phyloP scores from a whole-genome alignment of 2,797 vertebrate species.

The Sphenopsis melanotis region DNA sequence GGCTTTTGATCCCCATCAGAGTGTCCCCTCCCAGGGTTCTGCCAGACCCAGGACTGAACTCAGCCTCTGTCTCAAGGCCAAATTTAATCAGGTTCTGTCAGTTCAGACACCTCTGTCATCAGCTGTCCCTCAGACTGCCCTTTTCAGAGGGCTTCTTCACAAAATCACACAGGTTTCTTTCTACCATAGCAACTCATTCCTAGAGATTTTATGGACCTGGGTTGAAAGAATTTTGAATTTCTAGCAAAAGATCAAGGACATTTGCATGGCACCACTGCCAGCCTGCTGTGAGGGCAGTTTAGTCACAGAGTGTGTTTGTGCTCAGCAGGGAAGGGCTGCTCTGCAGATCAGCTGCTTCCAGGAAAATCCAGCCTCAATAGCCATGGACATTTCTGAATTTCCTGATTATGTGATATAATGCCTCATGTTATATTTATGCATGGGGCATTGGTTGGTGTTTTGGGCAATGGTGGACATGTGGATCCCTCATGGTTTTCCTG shows the following conservation, averaged over 20 bases:
- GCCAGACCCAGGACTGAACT: neutral
- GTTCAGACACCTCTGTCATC: neutral
- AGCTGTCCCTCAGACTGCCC: neutral
- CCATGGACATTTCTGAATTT: neutral
- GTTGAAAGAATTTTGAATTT: neutral
- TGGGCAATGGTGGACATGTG: rapidly evolving
- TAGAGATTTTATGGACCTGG: neutral
- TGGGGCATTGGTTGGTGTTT: rapidly evolving
- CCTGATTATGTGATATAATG: neutral
- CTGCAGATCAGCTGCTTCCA: rapidly evolving
- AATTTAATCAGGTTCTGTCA: neutral
- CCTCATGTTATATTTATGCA: rapidly evolving
- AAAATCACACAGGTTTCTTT: neutral
- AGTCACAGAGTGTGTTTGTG: neutral
- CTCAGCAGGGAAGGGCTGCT: neutral
- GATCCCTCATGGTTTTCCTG: rapidly evolving
- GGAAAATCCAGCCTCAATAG: neutral
- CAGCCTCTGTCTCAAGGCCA: neutral
- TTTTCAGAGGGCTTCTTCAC: neutral
- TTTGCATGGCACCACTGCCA: neutral
- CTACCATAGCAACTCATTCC: neutral
- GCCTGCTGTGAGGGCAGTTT: neutral
- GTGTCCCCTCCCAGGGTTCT: neutral
- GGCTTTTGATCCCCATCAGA: neutral
- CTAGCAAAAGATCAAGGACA: neutral